Conservation (phyloP, 1,140 invertebrate species). For the Amyelois transitella region DNA sequence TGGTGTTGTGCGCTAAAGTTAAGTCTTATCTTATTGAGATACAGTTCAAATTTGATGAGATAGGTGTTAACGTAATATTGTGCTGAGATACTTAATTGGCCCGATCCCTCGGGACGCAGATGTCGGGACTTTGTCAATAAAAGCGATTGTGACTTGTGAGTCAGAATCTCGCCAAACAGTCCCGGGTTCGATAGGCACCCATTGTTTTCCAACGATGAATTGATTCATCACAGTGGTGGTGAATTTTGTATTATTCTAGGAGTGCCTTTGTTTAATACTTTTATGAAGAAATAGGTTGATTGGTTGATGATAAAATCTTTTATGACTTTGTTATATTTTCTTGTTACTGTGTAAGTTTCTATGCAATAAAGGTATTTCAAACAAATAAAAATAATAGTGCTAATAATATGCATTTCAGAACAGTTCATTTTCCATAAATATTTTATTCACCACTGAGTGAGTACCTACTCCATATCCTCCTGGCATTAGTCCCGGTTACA, state of each 20-base stretch:
- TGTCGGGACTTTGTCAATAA: conserved; percentile 34
- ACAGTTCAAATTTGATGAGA: not conserved
- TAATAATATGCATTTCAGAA: no score
- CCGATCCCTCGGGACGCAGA: conserved; percentile 24
- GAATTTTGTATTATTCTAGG: conserved; percentile 2
- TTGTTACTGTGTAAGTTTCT: no score
- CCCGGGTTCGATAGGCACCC: conserved; percentile 13
- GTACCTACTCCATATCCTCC: no score
- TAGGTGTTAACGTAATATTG: not conserved
- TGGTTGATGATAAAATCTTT: no score
- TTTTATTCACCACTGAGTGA: no score
- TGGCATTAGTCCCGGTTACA: no score
- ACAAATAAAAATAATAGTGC: no score
- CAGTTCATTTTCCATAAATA: no score
- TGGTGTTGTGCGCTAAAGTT: not conserved
- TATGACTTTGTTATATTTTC: no score
- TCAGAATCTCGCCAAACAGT: conserved; percentile 15
- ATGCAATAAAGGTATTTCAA: no score
- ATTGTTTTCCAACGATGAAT: conserved; percentile 24
- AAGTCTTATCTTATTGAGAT: not conserved
- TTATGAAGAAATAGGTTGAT: no score
- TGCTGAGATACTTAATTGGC: conserved; percentile 29
- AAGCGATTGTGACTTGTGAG: conserved; percentile 26
- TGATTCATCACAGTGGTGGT: conserved; percentile 14
- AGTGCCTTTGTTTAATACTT: not conserved